Evolutionary conservation across 2,797 vertebrate species (phyloP).

Genomic region (Ptychadena robeensis): DNA sequence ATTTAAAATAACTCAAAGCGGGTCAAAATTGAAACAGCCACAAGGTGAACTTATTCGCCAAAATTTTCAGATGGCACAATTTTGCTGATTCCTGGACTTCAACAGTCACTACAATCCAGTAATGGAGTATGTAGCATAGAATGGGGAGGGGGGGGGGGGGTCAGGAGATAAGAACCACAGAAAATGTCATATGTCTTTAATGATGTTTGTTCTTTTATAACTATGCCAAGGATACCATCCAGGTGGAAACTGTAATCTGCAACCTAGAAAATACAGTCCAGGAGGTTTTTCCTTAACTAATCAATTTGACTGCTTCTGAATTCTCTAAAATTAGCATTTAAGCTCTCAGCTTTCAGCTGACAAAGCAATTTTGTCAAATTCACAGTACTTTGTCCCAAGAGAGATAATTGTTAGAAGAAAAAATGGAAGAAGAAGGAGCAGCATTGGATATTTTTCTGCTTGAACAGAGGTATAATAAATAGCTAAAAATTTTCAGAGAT

Average conservation of each 20-base stretch:
- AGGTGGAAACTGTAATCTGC: not conserved
- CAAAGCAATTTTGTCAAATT: constrained; percentile 23
- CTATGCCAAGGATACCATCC: not conserved
- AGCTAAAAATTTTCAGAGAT: not conserved
- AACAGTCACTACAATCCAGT: no score
- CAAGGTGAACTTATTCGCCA: no score
- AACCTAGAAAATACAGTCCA: not conserved
- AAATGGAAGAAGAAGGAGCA: not conserved
- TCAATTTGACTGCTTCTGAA: no score
- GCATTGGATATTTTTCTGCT: not conserved
- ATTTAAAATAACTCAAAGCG: no score
- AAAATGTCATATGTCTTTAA: not conserved
- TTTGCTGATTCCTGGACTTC: no score
- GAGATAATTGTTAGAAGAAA: not conserved
- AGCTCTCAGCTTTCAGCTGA: not conserved
- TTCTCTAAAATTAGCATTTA: constrained; percentile 26
- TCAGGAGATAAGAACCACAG: no score
- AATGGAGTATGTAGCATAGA: no score
- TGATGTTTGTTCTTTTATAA: not conserved
- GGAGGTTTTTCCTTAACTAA: not conserved
- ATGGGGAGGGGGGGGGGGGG: no score
- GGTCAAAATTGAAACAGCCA: no score
- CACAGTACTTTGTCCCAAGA: not conserved
- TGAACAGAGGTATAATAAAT: not conserved
- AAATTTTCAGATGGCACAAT: no score